Percentiles rank a stretch among this genome's conserved stretches.
Conservation (phyloP, 2,113 vertebrate genomes). For the Daubentonia madagascariensis region DNA sequence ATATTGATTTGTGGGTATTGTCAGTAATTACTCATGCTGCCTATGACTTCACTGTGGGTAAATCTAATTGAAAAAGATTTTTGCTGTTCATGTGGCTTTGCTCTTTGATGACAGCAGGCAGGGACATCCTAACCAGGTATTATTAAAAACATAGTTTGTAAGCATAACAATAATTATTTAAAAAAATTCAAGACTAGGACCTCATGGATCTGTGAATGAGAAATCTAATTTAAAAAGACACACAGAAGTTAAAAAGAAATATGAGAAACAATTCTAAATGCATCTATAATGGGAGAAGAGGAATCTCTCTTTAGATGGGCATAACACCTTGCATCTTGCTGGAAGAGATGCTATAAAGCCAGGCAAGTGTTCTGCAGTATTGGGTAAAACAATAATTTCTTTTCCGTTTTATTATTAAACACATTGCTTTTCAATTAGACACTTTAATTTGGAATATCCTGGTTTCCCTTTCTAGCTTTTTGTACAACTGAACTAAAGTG, state of each 20-base stretch:
- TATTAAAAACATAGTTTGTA: slow-evolving; percentile 34
- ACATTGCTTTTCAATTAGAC: slow-evolving; percentile 33
- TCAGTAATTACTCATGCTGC: slow-evolving; percentile 29
- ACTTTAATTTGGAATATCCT: slow-evolving; percentile 25
- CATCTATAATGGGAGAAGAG: not conserved
- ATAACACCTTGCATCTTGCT: not conserved
- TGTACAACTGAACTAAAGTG: not conserved
- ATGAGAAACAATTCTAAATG: not conserved
- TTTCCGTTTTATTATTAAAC: not conserved
- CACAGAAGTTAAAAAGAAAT: not conserved
- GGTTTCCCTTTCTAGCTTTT: not conserved
- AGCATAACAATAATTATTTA: slow-evolving; percentile 34
- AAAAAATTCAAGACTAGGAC: not conserved
- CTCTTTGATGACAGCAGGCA: not conserved
- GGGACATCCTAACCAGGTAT: slow-evolving; percentile 43
- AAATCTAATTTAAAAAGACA: slow-evolving; percentile 37
- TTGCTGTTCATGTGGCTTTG: not conserved
- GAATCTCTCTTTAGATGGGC: not conserved
- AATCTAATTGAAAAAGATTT: slow-evolving; percentile 62
- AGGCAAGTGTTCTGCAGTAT: not conserved
- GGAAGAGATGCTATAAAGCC: not conserved
- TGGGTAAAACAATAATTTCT: not conserved
- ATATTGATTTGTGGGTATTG: slow-evolving; percentile 41
- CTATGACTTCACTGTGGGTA: slow-evolving; percentile 26
- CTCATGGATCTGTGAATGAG: not conserved